These are phyloP conservation scores for Copsychus sechellarum DNA, from an alignment of 2,113 vertebrate genomes.

Conservation along the genomic window DNA sequence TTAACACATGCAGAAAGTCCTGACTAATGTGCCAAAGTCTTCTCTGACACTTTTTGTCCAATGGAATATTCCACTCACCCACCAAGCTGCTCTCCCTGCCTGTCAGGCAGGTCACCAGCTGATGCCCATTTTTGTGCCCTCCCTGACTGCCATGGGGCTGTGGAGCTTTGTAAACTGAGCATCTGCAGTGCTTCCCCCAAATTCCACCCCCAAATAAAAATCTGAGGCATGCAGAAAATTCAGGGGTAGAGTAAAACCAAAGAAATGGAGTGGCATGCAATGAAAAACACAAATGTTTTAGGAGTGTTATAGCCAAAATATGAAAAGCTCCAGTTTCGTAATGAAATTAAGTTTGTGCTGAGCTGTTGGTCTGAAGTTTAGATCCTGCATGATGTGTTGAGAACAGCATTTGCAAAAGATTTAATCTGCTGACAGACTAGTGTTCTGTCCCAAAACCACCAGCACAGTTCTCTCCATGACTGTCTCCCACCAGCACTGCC, in stretches of 20 bases:
- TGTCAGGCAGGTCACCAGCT: background rate
- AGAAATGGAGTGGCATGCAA: background rate
- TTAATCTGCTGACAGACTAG: constrained; percentile 17
- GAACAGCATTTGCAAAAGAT: background rate
- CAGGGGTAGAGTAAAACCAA: background rate
- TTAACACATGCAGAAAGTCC: fast-evolving
- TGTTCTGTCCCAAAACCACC: constrained; percentile 6
- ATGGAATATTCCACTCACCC: background rate
- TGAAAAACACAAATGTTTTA: background rate
- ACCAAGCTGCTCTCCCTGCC: background rate
- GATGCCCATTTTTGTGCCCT: background rate
- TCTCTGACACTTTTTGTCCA: background rate
- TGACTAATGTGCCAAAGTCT: background rate
- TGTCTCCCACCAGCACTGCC: background rate
- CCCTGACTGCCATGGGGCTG: background rate
- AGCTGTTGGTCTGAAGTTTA: background rate
- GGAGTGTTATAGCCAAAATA: background rate
- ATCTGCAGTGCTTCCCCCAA: background rate
- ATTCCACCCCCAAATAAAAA: background rate
- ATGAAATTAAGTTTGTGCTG: background rate
- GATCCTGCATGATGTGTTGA: background rate
- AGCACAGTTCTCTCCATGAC: background rate
- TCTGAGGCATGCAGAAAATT: background rate
- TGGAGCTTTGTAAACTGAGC: background rate
- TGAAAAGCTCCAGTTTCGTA: background rate